A percentile compares a stretch with the other conserved stretches of the same genome.
These are phyloP conservation scores for Silvanus unidentatus DNA, from an alignment of 2,888 invertebrate species.

Conservation along the genomic window DNA sequence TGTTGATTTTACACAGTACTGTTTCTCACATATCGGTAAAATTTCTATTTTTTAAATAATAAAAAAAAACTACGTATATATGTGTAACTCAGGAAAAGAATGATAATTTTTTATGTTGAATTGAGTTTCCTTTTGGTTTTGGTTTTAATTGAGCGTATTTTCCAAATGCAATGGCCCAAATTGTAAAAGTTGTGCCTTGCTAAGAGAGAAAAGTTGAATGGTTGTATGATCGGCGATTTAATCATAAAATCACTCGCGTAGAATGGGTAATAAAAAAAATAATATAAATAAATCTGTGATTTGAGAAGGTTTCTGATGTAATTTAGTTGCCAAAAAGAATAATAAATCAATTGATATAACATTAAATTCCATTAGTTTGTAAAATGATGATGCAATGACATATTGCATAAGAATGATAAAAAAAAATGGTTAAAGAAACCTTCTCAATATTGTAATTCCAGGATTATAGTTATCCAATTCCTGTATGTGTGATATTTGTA, in stretches of 20 bases:
- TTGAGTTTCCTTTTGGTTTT: no score
- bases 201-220: constrained; percentile 30
- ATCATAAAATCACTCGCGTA: constrained; percentile 8
- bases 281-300: constrained; percentile 46
- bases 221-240: constrained; percentile 20
- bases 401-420: constrained; percentile 20
- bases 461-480: constrained; percentile 43
- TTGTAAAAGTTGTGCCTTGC: constrained; percentile 37
- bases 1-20: no score
- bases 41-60: no score
- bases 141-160: no score
- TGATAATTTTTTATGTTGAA: no score
- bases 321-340: constrained; percentile 39
- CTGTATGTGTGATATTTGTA: constrained; percentile 44
- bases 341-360: constrained; percentile 12
- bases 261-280: constrained; percentile 30
- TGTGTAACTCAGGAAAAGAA: no score
- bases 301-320: constrained; percentile 45
- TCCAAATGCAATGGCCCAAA: not conserved
- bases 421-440: constrained; percentile 38
- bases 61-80: no score
- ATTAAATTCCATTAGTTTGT: constrained; percentile 30
- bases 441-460: constrained; percentile 42
- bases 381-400: constrained; percentile 15
- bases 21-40: no score